These are phyloP conservation scores for Trematomus loennbergii DNA, from an alignment of 2,113 vertebrate genomes.

Conservation along the genomic window DNA sequence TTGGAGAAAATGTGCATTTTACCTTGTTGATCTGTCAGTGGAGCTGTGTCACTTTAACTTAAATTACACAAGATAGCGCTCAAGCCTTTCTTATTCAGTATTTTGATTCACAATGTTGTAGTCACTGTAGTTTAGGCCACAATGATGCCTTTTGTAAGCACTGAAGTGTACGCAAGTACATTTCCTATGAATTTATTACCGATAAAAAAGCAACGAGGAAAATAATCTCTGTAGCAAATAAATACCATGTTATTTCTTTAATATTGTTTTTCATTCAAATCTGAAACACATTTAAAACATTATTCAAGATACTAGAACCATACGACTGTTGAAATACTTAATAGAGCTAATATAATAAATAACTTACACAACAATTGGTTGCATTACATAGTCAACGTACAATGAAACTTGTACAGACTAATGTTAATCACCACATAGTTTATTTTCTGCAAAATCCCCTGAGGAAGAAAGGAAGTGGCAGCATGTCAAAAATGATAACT, in stretches of 20 bases:
- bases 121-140: background rate
- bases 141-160: background rate
- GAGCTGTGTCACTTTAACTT: conserved; percentile 3
- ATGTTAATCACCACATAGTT: background rate
- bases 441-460: background rate
- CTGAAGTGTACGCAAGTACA: background rate
- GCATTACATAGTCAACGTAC: background rate
- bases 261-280: background rate
- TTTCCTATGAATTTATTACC: background rate
- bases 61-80: conserved; percentile 49
- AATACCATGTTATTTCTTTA: background rate
- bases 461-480: background rate
- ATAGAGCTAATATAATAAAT: background rate
- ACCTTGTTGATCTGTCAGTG: background rate
- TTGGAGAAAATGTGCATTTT: background rate
- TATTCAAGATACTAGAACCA: background rate
- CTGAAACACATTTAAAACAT: background rate
- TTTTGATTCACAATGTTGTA: background rate
- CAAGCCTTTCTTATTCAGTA: conserved; percentile 3
- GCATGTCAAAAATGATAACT: background rate
- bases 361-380: background rate
- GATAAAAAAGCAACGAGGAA: background rate
- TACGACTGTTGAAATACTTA: background rate
- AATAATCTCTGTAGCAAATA: background rate
- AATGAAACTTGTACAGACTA: background rate